Base-by-base conservation (phyloP, 2,888 invertebrate genomes). In the Heliothis peltigera region DNA sequence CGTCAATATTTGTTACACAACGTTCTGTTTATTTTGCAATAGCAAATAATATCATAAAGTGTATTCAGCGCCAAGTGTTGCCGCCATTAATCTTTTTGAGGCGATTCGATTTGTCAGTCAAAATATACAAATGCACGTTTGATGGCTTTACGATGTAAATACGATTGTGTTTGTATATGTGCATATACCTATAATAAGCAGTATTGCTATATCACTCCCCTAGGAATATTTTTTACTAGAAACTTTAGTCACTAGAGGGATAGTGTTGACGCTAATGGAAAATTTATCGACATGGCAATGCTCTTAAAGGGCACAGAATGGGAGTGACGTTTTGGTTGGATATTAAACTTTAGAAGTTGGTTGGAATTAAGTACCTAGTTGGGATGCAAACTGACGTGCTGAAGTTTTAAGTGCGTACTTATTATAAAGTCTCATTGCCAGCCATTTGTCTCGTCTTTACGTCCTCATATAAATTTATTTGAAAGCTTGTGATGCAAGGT, bases 281-380 rank as follows among this genome's bases (percentile, higher is more conserved):
- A 82, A 81, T 84, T 79, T 83, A 86, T 81, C 78, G 81, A 84
- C 83, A 83, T 65, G 76, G 76, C 79, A 84, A 84, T 78, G 83
- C 83, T 84, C 77, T 81, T 79, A 79, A 71, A 70, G 73, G 70
- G 62, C 64, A 74, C 44, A 71, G 58, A 75, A 76, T 65, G 51
- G 63, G 49, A 49, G 59, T 69, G 64, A 71, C 59, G 62, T 64
- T 72, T 69, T 61, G 51, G 53, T 52, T 25, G 46, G 69, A 70
- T 72, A 68, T 60, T 75, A 58, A 58, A 71, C 56, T 59, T 66
- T 69, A 32, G 52, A 73, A 60, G 56, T 66, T 61, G 25, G 55
- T 46, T 32, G 48, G 53, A 28, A 47, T 69, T 54, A 64, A 69
- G 67, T 61, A 59, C 58, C 49, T 70, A 74, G 66, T 70, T 74